Evolutionary conservation across 2,113 vertebrate genomes (phyloP).

Genomic region (Hippocampus comes): DNA sequence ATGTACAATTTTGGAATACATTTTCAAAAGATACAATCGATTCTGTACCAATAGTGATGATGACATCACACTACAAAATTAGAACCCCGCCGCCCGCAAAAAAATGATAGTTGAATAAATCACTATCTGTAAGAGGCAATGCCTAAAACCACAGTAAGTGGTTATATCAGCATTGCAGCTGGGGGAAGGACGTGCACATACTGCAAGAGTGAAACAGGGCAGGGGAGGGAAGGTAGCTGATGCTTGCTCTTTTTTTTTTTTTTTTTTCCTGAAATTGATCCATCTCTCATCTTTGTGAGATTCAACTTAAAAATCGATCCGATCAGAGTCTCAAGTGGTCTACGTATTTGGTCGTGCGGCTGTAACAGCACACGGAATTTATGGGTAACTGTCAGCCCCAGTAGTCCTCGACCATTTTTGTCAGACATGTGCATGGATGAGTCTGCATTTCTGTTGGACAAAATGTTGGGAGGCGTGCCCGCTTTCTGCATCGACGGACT

Average conservation of each 20-base stretch:
- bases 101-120: neutral
- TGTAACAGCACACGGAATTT: neutral
- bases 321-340: neutral
- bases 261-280: neutral
- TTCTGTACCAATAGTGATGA: too few relatives aligned
- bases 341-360: neutral
- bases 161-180: constrained; percentile 6
- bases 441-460: neutral
- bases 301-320: neutral
- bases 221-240: constrained; percentile 3
- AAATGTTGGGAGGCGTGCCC: neutral
- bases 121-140: neutral
- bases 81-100: too few relatives aligned
- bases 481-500: neutral
- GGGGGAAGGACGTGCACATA: neutral
- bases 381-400: neutral
- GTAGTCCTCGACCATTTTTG: neutral
- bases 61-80: too few relatives aligned
- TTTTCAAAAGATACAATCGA: too few relatives aligned
- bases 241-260: neutral
- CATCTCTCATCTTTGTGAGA: neutral
- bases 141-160: neutral
- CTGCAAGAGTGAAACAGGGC: neutral
- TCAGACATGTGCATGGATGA: constrained; percentile 1
- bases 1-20: too few relatives aligned